Conservation (phyloP, 2,113 vertebrate species). For the Myotis brandtii region DNA sequence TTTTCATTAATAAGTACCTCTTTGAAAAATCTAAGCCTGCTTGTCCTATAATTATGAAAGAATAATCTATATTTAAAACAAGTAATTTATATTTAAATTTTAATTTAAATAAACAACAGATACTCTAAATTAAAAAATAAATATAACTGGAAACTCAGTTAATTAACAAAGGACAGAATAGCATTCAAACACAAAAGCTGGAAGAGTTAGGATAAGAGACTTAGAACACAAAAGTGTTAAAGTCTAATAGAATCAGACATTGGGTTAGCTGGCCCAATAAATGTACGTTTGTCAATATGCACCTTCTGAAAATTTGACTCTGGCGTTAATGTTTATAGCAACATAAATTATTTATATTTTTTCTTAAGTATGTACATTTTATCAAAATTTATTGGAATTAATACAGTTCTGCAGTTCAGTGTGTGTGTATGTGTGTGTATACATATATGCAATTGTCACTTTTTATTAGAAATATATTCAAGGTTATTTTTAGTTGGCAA, state of each 20-base stretch:
- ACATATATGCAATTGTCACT: not conserved
- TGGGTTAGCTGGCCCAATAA: not conserved
- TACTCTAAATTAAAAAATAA: slow-evolving; percentile 23
- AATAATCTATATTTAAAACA: not conserved
- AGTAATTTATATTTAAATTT: not conserved
- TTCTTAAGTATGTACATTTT: not conserved
- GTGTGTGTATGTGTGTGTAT: not conserved
- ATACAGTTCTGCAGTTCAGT: not conserved
- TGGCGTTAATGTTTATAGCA: not conserved
- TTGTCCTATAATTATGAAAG: not conserved
- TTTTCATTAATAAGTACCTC: not conserved
- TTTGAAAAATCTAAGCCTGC: not conserved
- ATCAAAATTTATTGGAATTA: not conserved
- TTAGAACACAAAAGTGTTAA: not conserved
- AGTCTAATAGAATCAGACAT: not conserved
- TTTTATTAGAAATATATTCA: slow-evolving; percentile 9
- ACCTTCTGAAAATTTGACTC: not conserved
- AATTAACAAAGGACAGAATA: not conserved
- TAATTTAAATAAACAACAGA: not conserved
- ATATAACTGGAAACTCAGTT: not conserved
- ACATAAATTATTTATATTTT: not conserved
- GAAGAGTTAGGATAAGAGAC: not conserved
- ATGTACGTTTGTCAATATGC: not conserved
- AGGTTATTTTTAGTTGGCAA: not conserved
- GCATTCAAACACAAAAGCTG: not conserved